phyloP scores from a whole-genome alignment of 2,797 vertebrate species.

The Rousettus madagascariensis region DNA sequence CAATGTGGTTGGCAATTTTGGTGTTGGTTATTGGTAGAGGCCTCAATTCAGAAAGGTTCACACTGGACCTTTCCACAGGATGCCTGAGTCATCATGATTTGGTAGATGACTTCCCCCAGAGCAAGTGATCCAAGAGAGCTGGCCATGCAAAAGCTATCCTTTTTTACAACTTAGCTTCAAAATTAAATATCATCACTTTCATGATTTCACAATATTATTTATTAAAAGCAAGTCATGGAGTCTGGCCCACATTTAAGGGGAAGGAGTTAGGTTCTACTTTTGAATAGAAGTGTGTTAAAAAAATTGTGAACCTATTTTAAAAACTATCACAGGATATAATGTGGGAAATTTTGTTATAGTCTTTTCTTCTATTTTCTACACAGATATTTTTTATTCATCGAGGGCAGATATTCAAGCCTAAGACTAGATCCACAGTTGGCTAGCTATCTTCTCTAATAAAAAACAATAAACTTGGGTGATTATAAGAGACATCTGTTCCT shows the following conservation, averaged over 20 bases:
- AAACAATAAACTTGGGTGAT: not conserved
- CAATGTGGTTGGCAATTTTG: not conserved
- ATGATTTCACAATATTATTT: not conserved
- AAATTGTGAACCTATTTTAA: constrained; percentile 28
- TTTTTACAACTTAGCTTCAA: not conserved
- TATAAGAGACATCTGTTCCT: not conserved
- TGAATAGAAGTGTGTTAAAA: not conserved
- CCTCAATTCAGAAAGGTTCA: not conserved
- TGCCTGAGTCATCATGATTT: not conserved
- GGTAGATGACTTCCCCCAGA: not conserved
- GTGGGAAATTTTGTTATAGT: not conserved
- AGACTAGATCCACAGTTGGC: not conserved
- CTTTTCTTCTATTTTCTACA: constrained; percentile 1
- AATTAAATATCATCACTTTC: not conserved
- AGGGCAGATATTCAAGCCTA: not conserved
- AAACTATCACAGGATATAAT: constrained; percentile 1
- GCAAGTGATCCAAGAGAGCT: not conserved
- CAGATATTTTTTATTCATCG: not conserved
- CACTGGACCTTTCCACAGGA: not conserved
- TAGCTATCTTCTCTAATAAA: not conserved
- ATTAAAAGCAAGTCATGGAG: not conserved
- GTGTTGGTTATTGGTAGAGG: not conserved
- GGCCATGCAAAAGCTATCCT: not conserved
- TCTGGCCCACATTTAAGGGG: not conserved
- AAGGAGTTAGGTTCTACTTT: not conserved